phyloP scores from a whole-genome alignment of 2,888 invertebrate genomes.

The Pseudoips prasinana region DNA sequence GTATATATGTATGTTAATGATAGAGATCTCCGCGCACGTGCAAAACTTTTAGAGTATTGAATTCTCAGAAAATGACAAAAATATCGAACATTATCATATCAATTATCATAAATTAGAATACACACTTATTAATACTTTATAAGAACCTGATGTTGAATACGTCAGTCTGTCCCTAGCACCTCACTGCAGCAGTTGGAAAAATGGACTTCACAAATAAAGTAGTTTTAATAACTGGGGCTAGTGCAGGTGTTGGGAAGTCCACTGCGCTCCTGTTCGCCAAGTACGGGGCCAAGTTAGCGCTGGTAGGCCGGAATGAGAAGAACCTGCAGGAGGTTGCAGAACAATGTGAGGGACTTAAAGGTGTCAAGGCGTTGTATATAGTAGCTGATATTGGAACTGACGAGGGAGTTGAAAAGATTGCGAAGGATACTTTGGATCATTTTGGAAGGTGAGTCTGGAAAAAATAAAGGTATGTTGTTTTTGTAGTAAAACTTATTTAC shows the following conservation, averaged over 20 bases:
- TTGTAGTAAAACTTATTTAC: too few species aligned
- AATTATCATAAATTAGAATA: too few species aligned
- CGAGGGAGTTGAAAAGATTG: conserved; percentile 42
- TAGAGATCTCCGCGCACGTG: too few species aligned
- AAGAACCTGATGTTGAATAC: too few species aligned
- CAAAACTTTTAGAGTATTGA: too few species aligned
- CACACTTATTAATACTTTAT: too few species aligned
- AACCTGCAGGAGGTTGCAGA: conserved; percentile 34
- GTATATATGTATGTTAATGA: too few species aligned
- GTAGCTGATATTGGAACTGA: conserved; percentile 47
- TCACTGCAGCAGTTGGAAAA: conserved; percentile 1
- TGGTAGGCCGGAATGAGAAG: conserved; percentile 40
- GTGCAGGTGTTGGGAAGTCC: conserved; percentile 46
- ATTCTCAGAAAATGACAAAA: too few species aligned
- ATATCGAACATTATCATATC: too few species aligned
- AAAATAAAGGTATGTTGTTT: too few species aligned
- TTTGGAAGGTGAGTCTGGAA: conserved; percentile 35
- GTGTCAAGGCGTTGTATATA: conserved; percentile 33
- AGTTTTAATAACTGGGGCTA: conserved; percentile 48
- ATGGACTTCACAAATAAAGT: conserved; percentile 41
- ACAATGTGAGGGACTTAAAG: conserved; percentile 31
- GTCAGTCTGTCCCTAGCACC: too few species aligned
- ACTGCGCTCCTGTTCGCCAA: conserved; percentile 41
- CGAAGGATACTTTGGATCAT: conserved; percentile 37
- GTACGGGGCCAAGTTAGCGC: conserved; percentile 38